phyloP scores from a whole-genome alignment of 1,140 invertebrate genomes.

The Polyergus mexicanus region DNA sequence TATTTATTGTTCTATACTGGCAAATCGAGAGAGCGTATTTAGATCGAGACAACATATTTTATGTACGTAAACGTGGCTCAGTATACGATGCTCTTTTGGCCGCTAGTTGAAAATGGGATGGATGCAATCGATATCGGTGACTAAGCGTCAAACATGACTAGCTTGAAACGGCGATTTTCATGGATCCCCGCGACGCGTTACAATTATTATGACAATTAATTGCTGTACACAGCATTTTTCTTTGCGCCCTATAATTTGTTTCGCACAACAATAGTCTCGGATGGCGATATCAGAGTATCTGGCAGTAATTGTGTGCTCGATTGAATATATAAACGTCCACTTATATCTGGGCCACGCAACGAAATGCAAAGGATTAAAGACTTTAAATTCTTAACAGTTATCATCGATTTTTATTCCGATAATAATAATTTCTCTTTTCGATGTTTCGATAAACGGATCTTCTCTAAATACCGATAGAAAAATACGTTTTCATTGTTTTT shows the following conservation, averaged over 20 bases:
- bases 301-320: conserved; percentile 48
- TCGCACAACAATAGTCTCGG: conserved; percentile 47
- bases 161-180: conserved; percentile 69
- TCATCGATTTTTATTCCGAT: conserved; percentile 17
- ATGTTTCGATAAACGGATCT: conserved; percentile 21
- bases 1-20: conserved; percentile 55
- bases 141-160: conserved; percentile 71
- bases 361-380: conserved; percentile 56
- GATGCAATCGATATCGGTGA: conserved; percentile 56
- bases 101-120: conserved; percentile 44
- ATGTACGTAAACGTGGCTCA: conserved; percentile 51
- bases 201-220: conserved; percentile 55
- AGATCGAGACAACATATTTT: conserved; percentile 9
- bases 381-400: conserved; percentile 65
- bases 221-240: conserved; percentile 45
- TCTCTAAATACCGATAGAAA: conserved; percentile 34
- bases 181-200: conserved; percentile 34
- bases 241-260: conserved; percentile 51
- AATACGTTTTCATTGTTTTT: conserved; percentile 22
- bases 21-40: conserved; percentile 42
- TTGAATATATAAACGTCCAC: conserved; percentile 37
- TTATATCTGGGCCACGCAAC: conserved; percentile 57
- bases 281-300: conserved; percentile 43
- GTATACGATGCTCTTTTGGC: conserved; percentile 34
- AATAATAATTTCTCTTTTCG: conserved; percentile 6